Percentiles rank a stretch among this genome's conserved stretches.
Evolutionary conservation across 2,888 invertebrate genomes (phyloP).

Genomic region (Nomada lathburiana): DNA sequence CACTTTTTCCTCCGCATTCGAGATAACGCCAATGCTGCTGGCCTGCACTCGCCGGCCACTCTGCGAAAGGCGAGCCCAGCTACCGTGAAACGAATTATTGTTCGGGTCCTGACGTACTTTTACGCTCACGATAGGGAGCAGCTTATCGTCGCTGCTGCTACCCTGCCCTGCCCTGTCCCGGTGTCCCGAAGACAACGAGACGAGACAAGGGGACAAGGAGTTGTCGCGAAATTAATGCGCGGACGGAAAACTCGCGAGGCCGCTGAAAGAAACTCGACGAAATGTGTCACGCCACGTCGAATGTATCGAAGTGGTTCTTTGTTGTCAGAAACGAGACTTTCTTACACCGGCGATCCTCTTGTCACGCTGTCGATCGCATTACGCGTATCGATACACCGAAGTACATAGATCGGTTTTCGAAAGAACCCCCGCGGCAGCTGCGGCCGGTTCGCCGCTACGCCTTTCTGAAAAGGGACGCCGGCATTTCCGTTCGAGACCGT

Average conservation of each 20-base stretch:
- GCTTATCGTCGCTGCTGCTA: neutral
- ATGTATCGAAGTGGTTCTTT: neutral
- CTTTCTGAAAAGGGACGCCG: neutral
- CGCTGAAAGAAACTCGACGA: neutral
- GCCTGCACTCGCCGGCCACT: slow-evolving; percentile 27
- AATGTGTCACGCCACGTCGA: slow-evolving; percentile 1
- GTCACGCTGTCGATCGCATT: slow-evolving; percentile 37
- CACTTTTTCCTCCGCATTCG: slow-evolving; percentile 9
- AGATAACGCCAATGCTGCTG: slow-evolving; percentile 52
- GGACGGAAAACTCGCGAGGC: neutral
- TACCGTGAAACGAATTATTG: slow-evolving; percentile 43
- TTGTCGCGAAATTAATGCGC: neutral
- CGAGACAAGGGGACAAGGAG: neutral
- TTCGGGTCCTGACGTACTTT: slow-evolving; percentile 10
- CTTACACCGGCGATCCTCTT: slow-evolving; percentile 27
- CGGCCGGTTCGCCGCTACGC: too few species aligned
- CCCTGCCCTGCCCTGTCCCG: too few species aligned
- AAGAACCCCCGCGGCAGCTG: too few species aligned
- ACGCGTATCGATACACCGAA: neutral
- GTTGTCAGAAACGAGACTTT: slow-evolving; percentile 23
- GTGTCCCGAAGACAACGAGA: neutral
- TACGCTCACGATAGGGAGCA: slow-evolving; percentile 16
- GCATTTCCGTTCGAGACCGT: neutral
- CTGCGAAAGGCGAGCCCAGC: slow-evolving; percentile 25
- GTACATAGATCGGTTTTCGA: slow-evolving; percentile 17